These are phyloP conservation scores for Rotaria socialis DNA, from an alignment of 2,888 invertebrate species.

Conservation along the genomic window DNA sequence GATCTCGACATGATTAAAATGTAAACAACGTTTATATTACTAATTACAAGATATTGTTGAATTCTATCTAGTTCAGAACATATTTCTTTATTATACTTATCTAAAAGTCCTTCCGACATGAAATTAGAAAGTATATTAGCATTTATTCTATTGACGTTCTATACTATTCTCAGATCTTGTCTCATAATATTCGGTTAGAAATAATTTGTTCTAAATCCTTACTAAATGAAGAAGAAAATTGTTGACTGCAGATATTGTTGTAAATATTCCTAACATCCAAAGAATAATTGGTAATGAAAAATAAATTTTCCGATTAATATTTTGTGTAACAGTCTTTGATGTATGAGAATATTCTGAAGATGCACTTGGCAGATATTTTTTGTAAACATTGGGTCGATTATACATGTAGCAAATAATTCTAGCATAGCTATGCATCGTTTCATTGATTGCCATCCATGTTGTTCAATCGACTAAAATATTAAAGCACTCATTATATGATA, in stretches of 20 bases:
- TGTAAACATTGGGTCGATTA: constrained; percentile 38
- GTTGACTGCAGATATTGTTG: constrained; percentile 36
- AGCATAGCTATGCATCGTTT: constrained; percentile 28
- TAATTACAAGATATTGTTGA: too few relatives aligned
- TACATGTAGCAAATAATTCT: not conserved
- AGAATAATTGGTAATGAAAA: constrained; percentile 18
- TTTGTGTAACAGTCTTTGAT: not conserved
- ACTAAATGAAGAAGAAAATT: constrained; percentile 42
- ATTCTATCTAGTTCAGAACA: too few relatives aligned
- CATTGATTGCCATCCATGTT: constrained; percentile 38
- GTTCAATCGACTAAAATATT: constrained; percentile 31
- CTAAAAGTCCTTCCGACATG: too few relatives aligned
- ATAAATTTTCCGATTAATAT: not conserved
- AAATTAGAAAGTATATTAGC: too few relatives aligned
- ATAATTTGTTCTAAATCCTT: not conserved
- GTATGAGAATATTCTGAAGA: not conserved
- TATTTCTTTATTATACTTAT: too few relatives aligned
- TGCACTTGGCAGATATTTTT: not conserved
- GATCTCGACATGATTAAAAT: too few relatives aligned
- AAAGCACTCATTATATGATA: constrained; percentile 42
- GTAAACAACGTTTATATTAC: too few relatives aligned
- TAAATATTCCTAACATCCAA: constrained; percentile 40
- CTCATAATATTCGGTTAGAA: too few relatives aligned
- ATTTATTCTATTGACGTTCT: too few relatives aligned
- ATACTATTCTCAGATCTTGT: too few relatives aligned